These are phyloP conservation scores for Punctoribates punctum DNA, from an alignment of 2,888 invertebrate species.

Conservation along the genomic window DNA sequence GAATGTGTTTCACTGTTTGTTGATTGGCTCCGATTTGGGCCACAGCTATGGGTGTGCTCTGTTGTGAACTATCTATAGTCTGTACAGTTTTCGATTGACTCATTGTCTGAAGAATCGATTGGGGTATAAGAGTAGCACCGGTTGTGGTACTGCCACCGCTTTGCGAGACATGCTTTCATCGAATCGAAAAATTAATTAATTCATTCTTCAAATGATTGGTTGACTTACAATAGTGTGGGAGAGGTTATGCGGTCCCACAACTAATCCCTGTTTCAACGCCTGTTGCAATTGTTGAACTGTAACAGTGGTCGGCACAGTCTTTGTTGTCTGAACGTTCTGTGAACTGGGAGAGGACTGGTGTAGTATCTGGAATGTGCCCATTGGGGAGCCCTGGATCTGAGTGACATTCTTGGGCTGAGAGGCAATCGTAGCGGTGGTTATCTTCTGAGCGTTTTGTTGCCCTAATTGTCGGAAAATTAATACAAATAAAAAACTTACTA, in stretches of 20 bases:
- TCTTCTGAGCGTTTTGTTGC: slow-evolving; percentile 1
- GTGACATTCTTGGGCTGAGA: not conserved
- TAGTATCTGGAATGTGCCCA: slow-evolving; percentile 35
- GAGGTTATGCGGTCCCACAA: not conserved
- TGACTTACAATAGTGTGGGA: not conserved
- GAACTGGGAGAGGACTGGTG: slow-evolving; percentile 28
- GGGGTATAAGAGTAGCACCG: not conserved
- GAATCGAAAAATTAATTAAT: not conserved
- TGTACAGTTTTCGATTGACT: slow-evolving; percentile 11
- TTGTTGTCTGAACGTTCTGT: slow-evolving; percentile 42
- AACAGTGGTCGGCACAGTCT: slow-evolving; percentile 40
- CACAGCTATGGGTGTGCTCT: not conserved
- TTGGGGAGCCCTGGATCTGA: not conserved
- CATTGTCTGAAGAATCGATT: not conserved
- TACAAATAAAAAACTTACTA: slow-evolving; percentile 19
- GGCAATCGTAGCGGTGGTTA: not conserved
- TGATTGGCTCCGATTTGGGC: not conserved
- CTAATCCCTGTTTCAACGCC: slow-evolving; percentile 45
- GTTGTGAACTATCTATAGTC: not conserved
- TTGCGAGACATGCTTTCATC: not conserved
- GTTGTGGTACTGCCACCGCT: not conserved
- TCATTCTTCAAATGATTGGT: not conserved
- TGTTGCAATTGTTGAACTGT: slow-evolving; percentile 47
- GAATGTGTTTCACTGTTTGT: slow-evolving; percentile 23
- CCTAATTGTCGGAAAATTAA: not conserved